phyloP scores from a whole-genome alignment of 2,113 vertebrate species.

The Xenopus borealis region DNA sequence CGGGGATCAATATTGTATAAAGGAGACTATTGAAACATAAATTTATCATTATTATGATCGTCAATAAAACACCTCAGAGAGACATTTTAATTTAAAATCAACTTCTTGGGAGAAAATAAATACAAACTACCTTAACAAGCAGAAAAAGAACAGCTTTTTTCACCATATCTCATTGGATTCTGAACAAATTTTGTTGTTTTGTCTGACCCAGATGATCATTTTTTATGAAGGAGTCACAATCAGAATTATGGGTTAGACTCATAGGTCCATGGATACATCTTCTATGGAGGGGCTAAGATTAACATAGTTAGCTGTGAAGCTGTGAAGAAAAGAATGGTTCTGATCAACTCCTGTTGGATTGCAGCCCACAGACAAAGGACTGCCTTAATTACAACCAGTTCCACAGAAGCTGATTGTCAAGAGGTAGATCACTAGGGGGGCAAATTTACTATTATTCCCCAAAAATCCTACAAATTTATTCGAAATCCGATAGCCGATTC shows the following conservation, averaged over 20 bases:
- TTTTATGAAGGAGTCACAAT: slow-evolving; percentile 57
- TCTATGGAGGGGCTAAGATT: too few relatives aligned
- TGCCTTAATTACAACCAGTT: too few relatives aligned
- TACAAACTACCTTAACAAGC: slow-evolving; percentile 64
- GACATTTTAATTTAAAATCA: slow-evolving; percentile 73
- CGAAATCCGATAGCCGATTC: too few relatives aligned
- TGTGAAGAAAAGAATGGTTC: too few relatives aligned
- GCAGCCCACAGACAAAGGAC: too few relatives aligned
- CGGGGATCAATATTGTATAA: slow-evolving; percentile 61
- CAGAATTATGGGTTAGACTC: slow-evolving; percentile 67
- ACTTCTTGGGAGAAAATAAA: slow-evolving; percentile 55
- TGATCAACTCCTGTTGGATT: too few relatives aligned
- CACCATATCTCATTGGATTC: slow-evolving; percentile 65
- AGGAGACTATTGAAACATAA: slow-evolving; percentile 71
- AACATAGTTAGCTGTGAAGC: too few relatives aligned
- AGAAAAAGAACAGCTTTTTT: slow-evolving; percentile 69
- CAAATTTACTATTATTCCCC: too few relatives aligned
- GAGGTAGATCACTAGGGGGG: too few relatives aligned
- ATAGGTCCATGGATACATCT: slow-evolving; percentile 69
- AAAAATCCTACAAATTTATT: too few relatives aligned
- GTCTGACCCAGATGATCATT: slow-evolving; percentile 52
- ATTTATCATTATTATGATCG: slow-evolving; percentile 71
- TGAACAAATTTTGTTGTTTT: slow-evolving; percentile 64
- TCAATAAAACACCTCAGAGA: slow-evolving; percentile 67
- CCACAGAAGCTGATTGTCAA: too few relatives aligned